These are phyloP conservation scores for Falcunculus frontatus DNA, from an alignment of 2,113 vertebrate genomes.

Conservation along the genomic window DNA sequence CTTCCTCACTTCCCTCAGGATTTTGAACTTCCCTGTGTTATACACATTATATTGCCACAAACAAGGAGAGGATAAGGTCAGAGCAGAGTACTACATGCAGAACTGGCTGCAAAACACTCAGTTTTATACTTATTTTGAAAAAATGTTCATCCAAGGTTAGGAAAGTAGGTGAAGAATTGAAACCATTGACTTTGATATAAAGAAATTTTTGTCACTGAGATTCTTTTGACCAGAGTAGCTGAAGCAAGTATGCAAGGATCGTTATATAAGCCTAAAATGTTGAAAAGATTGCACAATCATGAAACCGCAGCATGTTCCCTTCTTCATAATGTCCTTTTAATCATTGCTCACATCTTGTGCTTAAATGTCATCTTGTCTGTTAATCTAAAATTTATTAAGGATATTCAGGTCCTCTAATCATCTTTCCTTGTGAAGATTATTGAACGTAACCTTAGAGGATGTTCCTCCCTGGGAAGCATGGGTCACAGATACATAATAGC, in stretches of 20 bases:
- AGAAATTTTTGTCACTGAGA: neutral
- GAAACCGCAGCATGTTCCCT: neutral
- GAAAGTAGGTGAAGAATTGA: neutral
- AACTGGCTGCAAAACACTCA: neutral
- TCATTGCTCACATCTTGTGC: neutral
- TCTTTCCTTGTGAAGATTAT: conserved; percentile 9
- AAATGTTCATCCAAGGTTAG: neutral
- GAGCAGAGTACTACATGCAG: neutral
- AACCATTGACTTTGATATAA: neutral
- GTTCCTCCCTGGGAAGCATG: neutral
- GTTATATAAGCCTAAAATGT: neutral
- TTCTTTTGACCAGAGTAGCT: neutral
- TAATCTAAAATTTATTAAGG: conserved; percentile 38
- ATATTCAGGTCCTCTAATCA: neutral
- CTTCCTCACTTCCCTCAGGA: neutral
- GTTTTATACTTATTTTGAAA: neutral
- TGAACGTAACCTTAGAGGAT: conserved; percentile 14
- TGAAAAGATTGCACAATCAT: neutral
- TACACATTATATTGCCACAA: neutral
- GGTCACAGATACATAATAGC: conserved; percentile 4
- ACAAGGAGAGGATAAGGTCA: neutral
- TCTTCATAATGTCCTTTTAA: conserved; percentile 36
- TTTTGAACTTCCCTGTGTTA: neutral
- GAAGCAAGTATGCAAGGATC: neutral
- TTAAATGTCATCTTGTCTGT: conserved; percentile 19